Percentiles rank a stretch among this genome's conserved stretches.
phyloP scores from a whole-genome alignment of 2,113 vertebrate genomes.

The Tragelaphus imberbis region DNA sequence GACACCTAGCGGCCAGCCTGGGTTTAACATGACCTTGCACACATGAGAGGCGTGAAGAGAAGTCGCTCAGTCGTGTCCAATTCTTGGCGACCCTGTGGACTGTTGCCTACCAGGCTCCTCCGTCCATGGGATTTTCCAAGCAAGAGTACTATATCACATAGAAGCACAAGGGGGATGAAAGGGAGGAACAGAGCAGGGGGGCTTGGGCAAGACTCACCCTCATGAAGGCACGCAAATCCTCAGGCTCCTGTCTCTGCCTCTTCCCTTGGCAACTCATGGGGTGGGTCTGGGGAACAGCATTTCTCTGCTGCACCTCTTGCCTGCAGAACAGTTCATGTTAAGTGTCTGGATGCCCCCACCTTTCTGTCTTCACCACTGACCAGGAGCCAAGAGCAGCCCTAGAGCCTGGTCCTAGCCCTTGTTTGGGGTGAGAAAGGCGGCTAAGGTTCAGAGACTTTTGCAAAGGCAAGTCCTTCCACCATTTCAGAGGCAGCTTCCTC shows the following conservation, averaged over 20 bases:
- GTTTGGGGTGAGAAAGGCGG: rapidly evolving
- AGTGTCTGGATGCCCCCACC: background rate
- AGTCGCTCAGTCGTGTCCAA: background rate
- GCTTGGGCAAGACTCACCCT: background rate
- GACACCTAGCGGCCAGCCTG: background rate
- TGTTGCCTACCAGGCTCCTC: background rate
- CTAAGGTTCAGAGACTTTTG: background rate
- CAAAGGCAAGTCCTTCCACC: background rate
- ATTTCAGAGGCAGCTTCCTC: background rate
- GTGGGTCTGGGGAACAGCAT: rapidly evolving
- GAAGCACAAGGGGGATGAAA: no score
- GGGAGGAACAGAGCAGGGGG: rapidly evolving
- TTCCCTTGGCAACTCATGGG: rapidly evolving
- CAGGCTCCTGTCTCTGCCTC: rapidly evolving
- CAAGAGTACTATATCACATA: background rate
- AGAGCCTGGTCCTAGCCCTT: no score
- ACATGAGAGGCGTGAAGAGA: background rate
- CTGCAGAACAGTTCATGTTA: background rate
- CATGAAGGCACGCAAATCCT: rapidly evolving
- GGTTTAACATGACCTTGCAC: background rate
- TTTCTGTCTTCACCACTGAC: no score
- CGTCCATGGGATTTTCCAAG: background rate
- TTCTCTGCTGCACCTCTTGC: background rate
- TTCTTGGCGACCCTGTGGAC: background rate
- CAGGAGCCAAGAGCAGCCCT: background rate